Base-by-base conservation (phyloP, 2,113 vertebrate species). In the Sturnira hondurensis region DNA sequence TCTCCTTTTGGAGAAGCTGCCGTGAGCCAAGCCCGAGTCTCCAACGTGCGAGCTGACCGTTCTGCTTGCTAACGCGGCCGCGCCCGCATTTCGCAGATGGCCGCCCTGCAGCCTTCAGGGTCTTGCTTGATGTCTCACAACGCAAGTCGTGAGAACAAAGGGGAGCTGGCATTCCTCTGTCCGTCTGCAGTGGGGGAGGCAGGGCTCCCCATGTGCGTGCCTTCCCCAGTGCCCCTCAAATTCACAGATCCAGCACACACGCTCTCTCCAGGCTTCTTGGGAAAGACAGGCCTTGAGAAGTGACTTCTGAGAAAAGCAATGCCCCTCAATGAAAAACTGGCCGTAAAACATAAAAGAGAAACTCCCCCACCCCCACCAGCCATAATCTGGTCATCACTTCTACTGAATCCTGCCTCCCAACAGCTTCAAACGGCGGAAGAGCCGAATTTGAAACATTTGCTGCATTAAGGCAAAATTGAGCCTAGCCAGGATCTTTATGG, bases 331-430 rank as follows among this genome's bases (percentile, higher is more conserved):
- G 97, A 95, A 96, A 97, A 96, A 86, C 83, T 71, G 95, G 80
- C 58, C 96, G 91, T 97, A 95, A 97, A 97, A 97, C 97, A 95
- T 95, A 89, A 96, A 97, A 97, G 87, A 95, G 65, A 87, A 91
- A 4, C 67, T 90, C 85, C 41, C 58, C 43, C 84, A 17, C 22
- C 73, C 56, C 82, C 45, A 19, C 71, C 76, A 70, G 13, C 70
- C 54, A 81, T 78, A 82, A 93, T 61, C 61, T 63, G 61, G 28
- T 63, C 61, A 4, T 63, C 61, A 63, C 94, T 92, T 93, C 97
- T 94, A 56, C 96, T 78, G 82, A 93, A 70, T 82, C 74, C 93
- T 56, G 68, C 84, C 68, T 91, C 88, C 95, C 47, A 31, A 93
- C 68, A 81, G 43, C 83, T 94, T 87, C 84, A 89, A 87, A 84